Conservation (phyloP, 2,888 invertebrate species). For the Melolontha melolontha region DNA sequence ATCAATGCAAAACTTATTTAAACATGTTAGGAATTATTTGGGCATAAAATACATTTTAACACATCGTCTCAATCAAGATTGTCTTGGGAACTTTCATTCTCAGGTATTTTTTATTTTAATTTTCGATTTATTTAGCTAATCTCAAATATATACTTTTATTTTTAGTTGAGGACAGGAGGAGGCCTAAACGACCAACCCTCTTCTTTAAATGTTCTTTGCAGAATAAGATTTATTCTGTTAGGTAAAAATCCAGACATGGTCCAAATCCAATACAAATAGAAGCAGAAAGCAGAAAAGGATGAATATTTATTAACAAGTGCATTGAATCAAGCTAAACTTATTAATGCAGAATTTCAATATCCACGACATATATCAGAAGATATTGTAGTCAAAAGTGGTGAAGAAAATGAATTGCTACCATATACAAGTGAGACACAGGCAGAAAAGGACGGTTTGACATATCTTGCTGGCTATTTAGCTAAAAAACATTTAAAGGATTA, state of each 20-base stretch:
- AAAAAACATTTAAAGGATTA: no score
- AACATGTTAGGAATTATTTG: constrained; percentile 41
- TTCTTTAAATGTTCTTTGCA: constrained; percentile 46
- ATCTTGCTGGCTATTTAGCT: no score
- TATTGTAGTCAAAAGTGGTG: no score
- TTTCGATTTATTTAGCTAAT: not conserved
- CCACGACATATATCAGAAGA: no score
- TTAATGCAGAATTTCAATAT: not conserved
- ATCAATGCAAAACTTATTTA: constrained; percentile 41
- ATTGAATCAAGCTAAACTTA: constrained; percentile 38
- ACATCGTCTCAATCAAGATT: constrained; percentile 46
- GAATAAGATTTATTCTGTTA: constrained; percentile 45
- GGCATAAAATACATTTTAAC: constrained; percentile 43
- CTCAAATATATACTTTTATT: constrained; percentile 39
- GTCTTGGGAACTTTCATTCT: constrained; percentile 45
- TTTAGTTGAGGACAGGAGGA: constrained; percentile 46
- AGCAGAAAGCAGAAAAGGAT: constrained; percentile 24
- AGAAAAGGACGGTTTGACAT: no score
- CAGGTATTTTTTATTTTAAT: constrained; percentile 18
- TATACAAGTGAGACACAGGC: no score
- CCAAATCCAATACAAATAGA: constrained; percentile 39
- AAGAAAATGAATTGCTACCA: no score
- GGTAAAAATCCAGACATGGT: constrained; percentile 47
- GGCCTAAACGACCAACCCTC: constrained; percentile 49
- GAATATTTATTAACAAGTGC: constrained; percentile 41